Conservation (phyloP, 2,797 vertebrate species). For the Micrastur ruficollis region DNA sequence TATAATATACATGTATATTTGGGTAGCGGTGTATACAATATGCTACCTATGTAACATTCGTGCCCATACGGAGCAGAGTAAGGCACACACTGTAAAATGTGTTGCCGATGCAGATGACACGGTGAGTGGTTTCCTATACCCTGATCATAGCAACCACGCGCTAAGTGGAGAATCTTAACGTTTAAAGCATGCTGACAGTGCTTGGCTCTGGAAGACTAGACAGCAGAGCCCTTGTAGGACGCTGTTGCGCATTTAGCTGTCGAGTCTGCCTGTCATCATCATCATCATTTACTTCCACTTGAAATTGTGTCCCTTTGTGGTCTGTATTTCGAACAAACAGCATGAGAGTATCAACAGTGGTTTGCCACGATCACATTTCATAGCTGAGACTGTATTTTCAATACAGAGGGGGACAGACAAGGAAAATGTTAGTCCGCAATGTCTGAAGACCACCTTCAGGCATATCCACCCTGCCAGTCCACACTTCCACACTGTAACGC, state of each 20-base stretch:
- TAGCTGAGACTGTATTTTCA: not conserved
- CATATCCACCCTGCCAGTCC: not conserved
- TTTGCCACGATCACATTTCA: not conserved
- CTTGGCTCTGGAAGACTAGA: not conserved
- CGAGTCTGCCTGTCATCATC: not conserved
- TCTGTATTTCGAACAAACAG: not conserved
- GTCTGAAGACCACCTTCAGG: not conserved
- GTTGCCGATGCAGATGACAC: not conserved
- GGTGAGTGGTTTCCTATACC: not conserved
- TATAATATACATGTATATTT: not conserved
- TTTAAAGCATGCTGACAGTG: not conserved
- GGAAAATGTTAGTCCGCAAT: not conserved
- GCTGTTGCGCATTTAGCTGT: not conserved
- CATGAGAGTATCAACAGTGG: fast-evolving
- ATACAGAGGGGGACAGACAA: not conserved
- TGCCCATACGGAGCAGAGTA: not conserved
- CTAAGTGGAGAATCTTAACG: not conserved
- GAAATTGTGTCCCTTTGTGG: not conserved
- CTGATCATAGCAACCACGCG: not conserved
- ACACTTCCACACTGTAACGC: not conserved
- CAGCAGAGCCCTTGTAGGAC: not conserved
- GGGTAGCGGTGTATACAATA: not conserved
- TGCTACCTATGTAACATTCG: not conserved
- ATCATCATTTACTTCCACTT: not conserved
- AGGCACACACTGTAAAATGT: not conserved